These are phyloP conservation scores for Anoplophora glabripennis DNA, from an alignment of 1,140 invertebrate species.

Conservation along the genomic window DNA sequence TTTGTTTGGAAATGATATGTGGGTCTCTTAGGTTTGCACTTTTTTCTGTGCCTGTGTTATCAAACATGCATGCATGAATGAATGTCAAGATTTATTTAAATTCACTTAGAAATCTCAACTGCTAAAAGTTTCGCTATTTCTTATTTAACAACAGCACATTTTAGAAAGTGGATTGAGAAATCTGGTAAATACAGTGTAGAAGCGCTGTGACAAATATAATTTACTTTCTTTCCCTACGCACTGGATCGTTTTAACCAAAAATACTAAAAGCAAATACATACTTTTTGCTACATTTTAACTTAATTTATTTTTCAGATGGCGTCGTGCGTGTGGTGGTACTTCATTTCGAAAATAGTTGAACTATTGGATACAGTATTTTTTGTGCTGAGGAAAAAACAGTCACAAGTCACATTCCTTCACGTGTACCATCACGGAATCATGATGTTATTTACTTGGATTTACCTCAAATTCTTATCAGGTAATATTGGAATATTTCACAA, in stretches of 20 bases:
- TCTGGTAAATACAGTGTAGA: neutral
- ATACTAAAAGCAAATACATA: neutral
- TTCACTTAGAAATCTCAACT: too few relatives aligned
- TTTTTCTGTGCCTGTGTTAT: too few relatives aligned
- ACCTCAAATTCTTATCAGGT: constrained; percentile 58
- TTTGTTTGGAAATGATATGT: too few relatives aligned
- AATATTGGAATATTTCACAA: constrained; percentile 15
- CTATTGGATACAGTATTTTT: constrained; percentile 78
- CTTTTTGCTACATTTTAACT: neutral
- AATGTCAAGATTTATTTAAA: too few relatives aligned
- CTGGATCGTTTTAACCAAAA: neutral
- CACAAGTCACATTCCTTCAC: constrained; percentile 73
- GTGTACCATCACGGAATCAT: constrained; percentile 68
- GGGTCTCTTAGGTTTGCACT: too few relatives aligned
- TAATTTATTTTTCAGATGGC: constrained; percentile 46
- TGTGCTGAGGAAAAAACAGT: constrained; percentile 72
- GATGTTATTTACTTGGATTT: constrained; percentile 57
- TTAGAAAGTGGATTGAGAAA: too few relatives aligned
- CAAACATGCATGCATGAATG: too few relatives aligned
- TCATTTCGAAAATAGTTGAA: constrained; percentile 60
- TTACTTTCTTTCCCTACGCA: neutral
- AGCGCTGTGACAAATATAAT: neutral
- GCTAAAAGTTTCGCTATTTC: too few relatives aligned
- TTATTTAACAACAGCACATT: too few relatives aligned
- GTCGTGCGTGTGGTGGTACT: constrained; percentile 51